Evolutionary conservation across 2,113 vertebrate species (phyloP).

Genomic region (Dromas ardeola): DNA sequence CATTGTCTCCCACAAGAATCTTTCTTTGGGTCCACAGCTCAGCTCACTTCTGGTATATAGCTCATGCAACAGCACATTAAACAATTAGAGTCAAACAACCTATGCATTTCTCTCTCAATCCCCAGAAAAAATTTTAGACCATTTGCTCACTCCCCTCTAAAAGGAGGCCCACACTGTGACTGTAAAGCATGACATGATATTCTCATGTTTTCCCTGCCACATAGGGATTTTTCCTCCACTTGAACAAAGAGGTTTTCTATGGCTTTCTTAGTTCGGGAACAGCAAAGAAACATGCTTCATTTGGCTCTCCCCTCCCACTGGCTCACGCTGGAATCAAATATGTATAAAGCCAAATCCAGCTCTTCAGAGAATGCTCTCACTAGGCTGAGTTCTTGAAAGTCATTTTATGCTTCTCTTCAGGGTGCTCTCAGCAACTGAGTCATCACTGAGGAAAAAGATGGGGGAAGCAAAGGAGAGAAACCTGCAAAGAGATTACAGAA

Average conservation of each 20-base stretch:
- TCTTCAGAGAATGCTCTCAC: background rate
- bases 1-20: background rate
- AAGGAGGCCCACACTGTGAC: background rate
- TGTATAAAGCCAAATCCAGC: background rate
- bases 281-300: background rate
- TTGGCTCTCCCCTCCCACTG: background rate
- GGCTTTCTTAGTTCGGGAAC: background rate
- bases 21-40: background rate
- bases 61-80: accelerated
- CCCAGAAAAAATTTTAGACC: background rate
- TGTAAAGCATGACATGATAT: background rate
- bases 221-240: background rate
- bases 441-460: background rate
- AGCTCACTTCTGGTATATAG: background rate
- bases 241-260: background rate
- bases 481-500: background rate
- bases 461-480: background rate
- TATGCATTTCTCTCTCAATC: background rate
- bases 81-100: background rate
- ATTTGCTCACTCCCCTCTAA: background rate
- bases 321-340: background rate
- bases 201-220: background rate
- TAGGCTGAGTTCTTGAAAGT: background rate
- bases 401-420: background rate
- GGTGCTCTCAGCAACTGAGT: background rate